Evolutionary conservation across 2,797 vertebrate species (phyloP).

Genomic region (Australoheros facetus): DNA sequence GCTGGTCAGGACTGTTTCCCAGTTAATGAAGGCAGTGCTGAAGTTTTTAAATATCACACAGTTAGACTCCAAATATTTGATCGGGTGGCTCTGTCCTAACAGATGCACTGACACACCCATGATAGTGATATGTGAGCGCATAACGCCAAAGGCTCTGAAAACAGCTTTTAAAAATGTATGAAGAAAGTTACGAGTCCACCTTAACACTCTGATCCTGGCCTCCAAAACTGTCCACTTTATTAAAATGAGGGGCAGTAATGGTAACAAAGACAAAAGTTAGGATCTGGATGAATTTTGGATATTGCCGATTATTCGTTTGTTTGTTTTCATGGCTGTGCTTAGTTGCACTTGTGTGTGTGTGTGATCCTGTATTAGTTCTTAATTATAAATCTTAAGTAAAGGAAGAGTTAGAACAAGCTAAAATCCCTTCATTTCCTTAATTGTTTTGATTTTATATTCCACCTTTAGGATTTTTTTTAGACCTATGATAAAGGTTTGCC

Average conservation of each 20-base stretch:
- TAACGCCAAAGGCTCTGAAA: background rate
- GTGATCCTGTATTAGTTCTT: background rate
- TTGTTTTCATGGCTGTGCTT: background rate
- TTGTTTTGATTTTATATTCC: background rate
- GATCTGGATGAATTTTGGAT: background rate
- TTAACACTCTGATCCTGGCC: background rate
- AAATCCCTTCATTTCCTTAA: background rate
- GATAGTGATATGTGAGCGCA: constrained; percentile 8
- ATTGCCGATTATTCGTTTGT: background rate
- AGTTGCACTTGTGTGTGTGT: background rate
- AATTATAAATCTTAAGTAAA: background rate
- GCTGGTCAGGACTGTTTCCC: background rate
- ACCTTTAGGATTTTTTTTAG: background rate
- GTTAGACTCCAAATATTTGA: constrained; percentile 25
- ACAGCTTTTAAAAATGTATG: background rate
- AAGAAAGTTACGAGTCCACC: background rate
- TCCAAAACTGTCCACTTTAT: background rate
- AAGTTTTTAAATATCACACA: constrained; percentile 6
- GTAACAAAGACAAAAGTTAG: background rate
- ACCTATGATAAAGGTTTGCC: background rate
- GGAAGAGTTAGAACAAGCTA: background rate
- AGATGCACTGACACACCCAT: constrained; percentile 70
- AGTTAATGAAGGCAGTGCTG: background rate
- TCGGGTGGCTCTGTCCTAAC: constrained; percentile 30
- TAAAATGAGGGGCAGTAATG: background rate